Conservation (phyloP, 2,113 vertebrate genomes). For the Trogon melanurus region DNA sequence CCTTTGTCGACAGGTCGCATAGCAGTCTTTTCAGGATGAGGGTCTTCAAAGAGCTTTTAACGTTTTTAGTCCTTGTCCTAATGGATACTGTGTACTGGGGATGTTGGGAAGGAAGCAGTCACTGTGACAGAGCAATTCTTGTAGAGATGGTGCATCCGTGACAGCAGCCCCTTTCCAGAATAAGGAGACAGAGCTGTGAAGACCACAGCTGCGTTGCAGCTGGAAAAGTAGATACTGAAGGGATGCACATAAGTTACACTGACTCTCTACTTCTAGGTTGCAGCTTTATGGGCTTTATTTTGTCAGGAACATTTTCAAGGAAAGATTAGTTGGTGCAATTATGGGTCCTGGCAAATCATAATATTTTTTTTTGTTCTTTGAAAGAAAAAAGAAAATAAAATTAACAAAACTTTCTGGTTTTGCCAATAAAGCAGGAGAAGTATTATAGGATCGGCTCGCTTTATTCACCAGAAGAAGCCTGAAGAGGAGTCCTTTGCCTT, state of each 20-base stretch:
- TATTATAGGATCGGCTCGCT: constrained; percentile 49
- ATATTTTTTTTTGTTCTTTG: neutral
- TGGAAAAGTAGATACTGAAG: neutral
- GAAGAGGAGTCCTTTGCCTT: constrained; percentile 68
- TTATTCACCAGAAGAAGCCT: constrained; percentile 58
- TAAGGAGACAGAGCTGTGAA: neutral
- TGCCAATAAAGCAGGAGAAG: constrained; percentile 62
- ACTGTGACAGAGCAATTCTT: neutral
- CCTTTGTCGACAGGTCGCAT: neutral
- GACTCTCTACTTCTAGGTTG: neutral
- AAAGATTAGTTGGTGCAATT: neutral
- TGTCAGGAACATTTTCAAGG: neutral
- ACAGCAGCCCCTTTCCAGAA: neutral
- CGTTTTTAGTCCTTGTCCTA: neutral
- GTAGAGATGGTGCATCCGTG: neutral
- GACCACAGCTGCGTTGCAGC: neutral
- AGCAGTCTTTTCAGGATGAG: neutral
- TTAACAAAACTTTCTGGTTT: constrained; percentile 16
- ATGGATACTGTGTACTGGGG: neutral
- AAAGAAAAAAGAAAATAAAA: neutral
- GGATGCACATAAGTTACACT: neutral
- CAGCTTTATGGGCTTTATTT: neutral
- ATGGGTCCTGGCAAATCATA: neutral
- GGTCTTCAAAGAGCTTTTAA: neutral
- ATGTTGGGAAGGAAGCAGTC: neutral